Base-by-base conservation (phyloP, 2,113 vertebrate genomes). In the Microtus ochrogaster region DNA sequence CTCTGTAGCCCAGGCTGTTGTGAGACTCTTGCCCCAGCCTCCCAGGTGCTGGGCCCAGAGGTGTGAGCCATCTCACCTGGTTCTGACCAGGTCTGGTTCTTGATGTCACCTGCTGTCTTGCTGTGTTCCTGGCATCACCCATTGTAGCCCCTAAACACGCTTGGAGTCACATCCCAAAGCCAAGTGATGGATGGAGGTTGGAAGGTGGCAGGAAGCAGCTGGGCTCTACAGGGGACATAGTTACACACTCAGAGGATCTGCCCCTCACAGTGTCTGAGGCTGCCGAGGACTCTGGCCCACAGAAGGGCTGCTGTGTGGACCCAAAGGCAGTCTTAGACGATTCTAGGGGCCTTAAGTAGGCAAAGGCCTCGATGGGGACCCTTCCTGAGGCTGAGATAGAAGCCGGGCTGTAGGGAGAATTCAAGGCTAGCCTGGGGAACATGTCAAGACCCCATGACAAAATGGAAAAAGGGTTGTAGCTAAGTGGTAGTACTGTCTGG, bases 271-370 rank as follows among this genome's bases (percentile, higher is more conserved):
- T 5, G 0, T 39, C 89, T 41, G 73, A 89, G 87, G 83, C 70
- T 39, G 66, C 2, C 3, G 33, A 85, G 87, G 44, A 24, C 26
- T 22, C 26, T 0, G 0, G 52, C 19, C 33, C 2, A 19, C 47
- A 3, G 44, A n/a, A n/a, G 13, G 5, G 11, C 13, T 7, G 41
- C 52, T 30, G 11, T 49, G 70, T 33, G 72, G 68, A 2, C 33
- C 9, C 41, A 36, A 41, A 36, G 44, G 55, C 24, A 83, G 81
- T 68, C 21, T 76, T n/a, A 88, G 87, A 89, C 39, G 16, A 13
- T 39, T 55, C 17, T 28, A 24, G 12, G n/a, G 19, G 3, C 77
- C 72, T 68, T 91, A 77, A 77, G 95, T 83, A 39, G 66, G 66
- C 63, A 17, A 24, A 91, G 19, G n/a, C n/a, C n/a, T 16, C 16